Base-by-base conservation (phyloP, 2,888 invertebrate species). In the Vesta saturnalis region DNA sequence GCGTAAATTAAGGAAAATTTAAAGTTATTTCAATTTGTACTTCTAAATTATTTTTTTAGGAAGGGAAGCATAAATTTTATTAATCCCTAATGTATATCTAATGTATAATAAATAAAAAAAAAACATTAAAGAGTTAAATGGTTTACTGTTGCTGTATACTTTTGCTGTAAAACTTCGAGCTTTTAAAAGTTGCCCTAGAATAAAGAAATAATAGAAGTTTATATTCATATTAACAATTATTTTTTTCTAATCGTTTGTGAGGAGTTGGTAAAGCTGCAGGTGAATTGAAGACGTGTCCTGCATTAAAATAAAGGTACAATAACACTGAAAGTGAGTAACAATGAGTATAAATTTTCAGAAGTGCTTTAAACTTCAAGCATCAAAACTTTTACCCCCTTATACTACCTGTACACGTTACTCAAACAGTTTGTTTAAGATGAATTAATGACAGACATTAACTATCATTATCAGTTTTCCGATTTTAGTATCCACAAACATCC, bases 401-500 rank as follows among this genome's bases (percentile, higher is more conserved):
- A 60, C 67, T 69, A 71, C 71, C 73, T 70, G 72, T 65, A 70
- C 64, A 70, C 69, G 71, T 60, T 72, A 64, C 73, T 71, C 70
- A 63, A 73, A 70, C 73, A 74, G 76, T 77, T 78, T 77, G 77
- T 76, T 77, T 76, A 77, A 76, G 75, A 74, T 58, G 75, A 77
- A 77, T 77, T 77, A 78, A 78, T 77, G 77, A 78, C 70, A 68
- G 76, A 73, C 77, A 77, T 78, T 77, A 75, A 76, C 72, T 73
- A 71, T 76, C 72, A 78, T 77, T 78, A 78, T 73, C 66, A 69
- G 69, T 73, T 77, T 74, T 71, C 66, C 72, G 69, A 68, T 70
- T 71, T 64, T 55, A 73, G 72, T 68, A 65, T 62, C 60, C 69
- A 71, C 74, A 64, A 72, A 69, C 71, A 71, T 69, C 68, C 66